Evolutionary conservation across 2,113 vertebrate species (phyloP).

Genomic region (Eublepharis macularius): DNA sequence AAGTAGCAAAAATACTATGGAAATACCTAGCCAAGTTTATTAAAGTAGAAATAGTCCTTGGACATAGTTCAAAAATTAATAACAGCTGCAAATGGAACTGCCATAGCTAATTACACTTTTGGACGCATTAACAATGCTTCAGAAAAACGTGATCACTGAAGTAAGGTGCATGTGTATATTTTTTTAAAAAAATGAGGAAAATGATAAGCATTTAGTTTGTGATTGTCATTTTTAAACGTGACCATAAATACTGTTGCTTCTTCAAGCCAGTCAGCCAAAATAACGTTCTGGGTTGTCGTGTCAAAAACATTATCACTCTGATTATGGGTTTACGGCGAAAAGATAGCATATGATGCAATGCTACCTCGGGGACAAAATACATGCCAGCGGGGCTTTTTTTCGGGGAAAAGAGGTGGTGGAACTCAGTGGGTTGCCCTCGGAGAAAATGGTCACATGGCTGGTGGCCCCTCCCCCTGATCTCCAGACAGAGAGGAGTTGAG

Average conservation of each 20-base stretch:
- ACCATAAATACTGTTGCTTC: constrained; percentile 28
- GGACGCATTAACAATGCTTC: neutral
- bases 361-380: constrained; percentile 18
- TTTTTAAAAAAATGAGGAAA: neutral
- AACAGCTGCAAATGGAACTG: constrained; percentile 7
- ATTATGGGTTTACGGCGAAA: constrained; percentile 23
- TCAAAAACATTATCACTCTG: neutral
- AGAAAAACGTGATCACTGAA: neutral
- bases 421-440: no score
- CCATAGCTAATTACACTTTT: neutral
- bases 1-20: neutral
- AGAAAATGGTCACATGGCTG: no score
- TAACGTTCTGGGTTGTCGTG: neutral
- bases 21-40: neutral
- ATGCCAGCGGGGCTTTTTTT: no score
- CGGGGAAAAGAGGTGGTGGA: no score
- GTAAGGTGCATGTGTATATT: neutral
- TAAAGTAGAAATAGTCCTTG: neutral
- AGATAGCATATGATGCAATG: neutral
- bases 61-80: constrained; percentile 11
- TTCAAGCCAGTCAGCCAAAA: neutral
- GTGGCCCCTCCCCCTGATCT: no score
- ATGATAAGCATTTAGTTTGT: neutral
- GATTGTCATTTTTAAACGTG: constrained; percentile 3
- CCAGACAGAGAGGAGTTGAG: no score